Conservation (phyloP, 2,888 invertebrate genomes). For the Lamellibrachia columna region DNA sequence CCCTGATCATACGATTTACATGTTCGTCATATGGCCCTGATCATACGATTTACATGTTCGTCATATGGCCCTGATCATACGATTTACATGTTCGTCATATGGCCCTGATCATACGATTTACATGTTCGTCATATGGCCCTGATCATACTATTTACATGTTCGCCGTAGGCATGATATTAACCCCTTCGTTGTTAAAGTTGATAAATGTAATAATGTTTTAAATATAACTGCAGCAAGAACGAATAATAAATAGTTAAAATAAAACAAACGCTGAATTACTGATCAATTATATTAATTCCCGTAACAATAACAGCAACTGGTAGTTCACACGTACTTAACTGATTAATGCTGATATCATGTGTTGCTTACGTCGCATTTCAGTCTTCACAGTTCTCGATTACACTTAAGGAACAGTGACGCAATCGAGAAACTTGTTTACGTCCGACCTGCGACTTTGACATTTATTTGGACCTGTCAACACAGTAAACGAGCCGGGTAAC, state of each 20-base stretch:
- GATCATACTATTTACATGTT: no score
- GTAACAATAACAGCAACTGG: not conserved
- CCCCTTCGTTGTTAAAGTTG: no score
- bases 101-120: no score
- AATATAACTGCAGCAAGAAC: not conserved
- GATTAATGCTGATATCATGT: not conserved
- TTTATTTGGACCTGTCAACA: not conserved
- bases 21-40: no score
- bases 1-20: no score
- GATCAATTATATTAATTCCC: not conserved
- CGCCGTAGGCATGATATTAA: no score
- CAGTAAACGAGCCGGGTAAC: not conserved
- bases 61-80: no score
- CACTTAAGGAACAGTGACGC: not conserved
- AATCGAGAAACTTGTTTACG: not conserved
- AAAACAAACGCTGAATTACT: not conserved
- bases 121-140: no score
- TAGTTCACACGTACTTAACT: not conserved
- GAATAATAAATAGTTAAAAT: not conserved
- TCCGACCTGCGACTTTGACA: not conserved
- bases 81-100: no score
- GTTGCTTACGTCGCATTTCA: slow-evolving; percentile 9
- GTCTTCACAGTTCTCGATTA: not conserved
- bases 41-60: no score
- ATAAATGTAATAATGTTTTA: not conserved